Evolutionary conservation across 2,797 vertebrate species (phyloP).

Genomic region (Xenops minutus): DNA sequence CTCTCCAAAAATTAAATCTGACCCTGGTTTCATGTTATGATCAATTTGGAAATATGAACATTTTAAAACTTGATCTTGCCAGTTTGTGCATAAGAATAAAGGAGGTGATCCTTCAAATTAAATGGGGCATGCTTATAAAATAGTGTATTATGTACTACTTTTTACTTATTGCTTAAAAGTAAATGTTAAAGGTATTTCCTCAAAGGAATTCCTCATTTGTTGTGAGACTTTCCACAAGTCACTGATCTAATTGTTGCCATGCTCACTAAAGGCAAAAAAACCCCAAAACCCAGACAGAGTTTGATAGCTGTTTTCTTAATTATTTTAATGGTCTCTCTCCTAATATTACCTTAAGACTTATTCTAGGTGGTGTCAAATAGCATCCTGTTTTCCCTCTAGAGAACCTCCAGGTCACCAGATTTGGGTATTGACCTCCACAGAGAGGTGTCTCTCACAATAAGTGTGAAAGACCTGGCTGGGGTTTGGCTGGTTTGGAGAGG

Average conservation of each 20-base stretch:
- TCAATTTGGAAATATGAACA: not conserved
- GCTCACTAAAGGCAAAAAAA: not conserved
- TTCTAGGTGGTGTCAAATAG: not conserved
- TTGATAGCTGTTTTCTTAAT: not conserved
- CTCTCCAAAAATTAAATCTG: not conserved
- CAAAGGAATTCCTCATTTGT: not conserved
- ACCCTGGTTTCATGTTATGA: not conserved
- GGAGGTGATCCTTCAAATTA: not conserved
- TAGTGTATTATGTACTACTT: not conserved
- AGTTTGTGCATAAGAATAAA: not conserved
- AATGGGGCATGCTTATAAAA: not conserved
- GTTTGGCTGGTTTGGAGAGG: not conserved
- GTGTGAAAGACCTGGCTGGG: not conserved
- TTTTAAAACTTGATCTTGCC: not conserved
- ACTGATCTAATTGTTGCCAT: not conserved
- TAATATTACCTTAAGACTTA: not conserved
- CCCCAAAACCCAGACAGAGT: not conserved
- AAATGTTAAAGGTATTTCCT: not conserved
- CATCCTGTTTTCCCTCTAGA: not conserved
- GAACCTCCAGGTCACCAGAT: too few species aligned
- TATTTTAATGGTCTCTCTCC: not conserved
- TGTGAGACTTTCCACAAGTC: not conserved
- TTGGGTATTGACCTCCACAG: not conserved
- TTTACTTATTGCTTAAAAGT: not conserved
- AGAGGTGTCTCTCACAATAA: too few species aligned